These are phyloP conservation scores for Nasua narica DNA, from an alignment of 2,797 vertebrate genomes.

Conservation along the genomic window DNA sequence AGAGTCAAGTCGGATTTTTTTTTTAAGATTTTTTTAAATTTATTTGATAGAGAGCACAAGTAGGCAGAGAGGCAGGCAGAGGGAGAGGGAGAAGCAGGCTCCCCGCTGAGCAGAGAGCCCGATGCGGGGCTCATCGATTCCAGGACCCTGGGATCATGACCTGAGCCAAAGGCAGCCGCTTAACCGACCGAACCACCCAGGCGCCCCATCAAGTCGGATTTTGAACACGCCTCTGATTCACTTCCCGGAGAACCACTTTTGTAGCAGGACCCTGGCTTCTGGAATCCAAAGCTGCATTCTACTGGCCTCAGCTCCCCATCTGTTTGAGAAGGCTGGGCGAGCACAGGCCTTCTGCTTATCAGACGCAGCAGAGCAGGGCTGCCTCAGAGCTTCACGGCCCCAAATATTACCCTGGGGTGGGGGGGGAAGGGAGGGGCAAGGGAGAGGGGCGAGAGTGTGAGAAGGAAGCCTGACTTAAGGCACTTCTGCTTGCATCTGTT, in stretches of 20 bases:
- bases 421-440: neutral
- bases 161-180: too few species aligned
- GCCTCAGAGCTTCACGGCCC: neutral
- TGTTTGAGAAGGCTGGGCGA: neutral
- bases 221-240: neutral
- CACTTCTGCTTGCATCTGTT: neutral
- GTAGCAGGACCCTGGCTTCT: neutral
- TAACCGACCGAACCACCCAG: too few species aligned
- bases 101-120: too few species aligned
- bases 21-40: too few species aligned
- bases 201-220: neutral
- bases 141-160: too few species aligned
- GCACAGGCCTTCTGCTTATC: neutral
- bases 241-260: neutral
- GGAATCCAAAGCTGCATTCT: conserved; percentile 47
- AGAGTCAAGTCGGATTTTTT: neutral
- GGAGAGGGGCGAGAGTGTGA: neutral
- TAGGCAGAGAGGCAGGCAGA: too few species aligned
- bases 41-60: too few species aligned
- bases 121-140: too few species aligned
- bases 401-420: neutral
- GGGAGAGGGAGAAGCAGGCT: too few species aligned
- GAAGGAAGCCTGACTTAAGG: neutral
- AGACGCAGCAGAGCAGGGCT: neutral
- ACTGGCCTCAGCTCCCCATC: neutral